These are phyloP conservation scores for Drosophila atripex DNA, from an alignment of 2,888 invertebrate species.

Conservation along the genomic window DNA sequence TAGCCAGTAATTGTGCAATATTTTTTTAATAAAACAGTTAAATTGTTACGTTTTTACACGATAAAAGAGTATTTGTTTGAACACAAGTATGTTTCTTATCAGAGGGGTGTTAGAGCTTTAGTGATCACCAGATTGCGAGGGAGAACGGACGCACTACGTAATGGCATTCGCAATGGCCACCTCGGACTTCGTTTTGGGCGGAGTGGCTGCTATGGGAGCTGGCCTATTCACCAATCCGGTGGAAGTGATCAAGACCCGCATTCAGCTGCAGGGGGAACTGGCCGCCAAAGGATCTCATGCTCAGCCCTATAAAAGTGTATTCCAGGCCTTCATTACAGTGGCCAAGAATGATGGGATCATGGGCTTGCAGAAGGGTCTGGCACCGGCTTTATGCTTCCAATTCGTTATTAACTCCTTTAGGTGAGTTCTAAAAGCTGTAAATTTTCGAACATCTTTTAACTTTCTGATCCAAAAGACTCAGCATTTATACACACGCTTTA, in stretches of 20 bases:
- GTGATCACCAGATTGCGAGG: slow-evolving; percentile 16
- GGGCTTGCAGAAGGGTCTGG: slow-evolving; percentile 92
- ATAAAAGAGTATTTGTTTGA: slow-evolving; percentile 3
- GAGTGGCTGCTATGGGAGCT: slow-evolving; percentile 91
- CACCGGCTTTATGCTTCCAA: slow-evolving; percentile 94
- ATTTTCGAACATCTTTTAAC: not conserved
- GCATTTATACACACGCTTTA: slow-evolving; percentile 90
- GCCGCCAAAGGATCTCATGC: slow-evolving; percentile 89
- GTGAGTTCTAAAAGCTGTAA: slow-evolving; percentile 60
- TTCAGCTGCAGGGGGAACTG: slow-evolving; percentile 94
- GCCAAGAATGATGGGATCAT: slow-evolving; percentile 91
- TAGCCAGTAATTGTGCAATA: slow-evolving; percentile 71
- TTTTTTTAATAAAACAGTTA: slow-evolving; percentile 59
- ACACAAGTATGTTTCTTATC: slow-evolving; percentile 13
- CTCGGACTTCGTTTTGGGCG: slow-evolving; percentile 86
- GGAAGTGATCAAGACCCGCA: slow-evolving; percentile 92
- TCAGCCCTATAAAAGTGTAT: slow-evolving; percentile 89
- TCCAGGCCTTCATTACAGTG: slow-evolving; percentile 91
- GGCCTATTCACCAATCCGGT: slow-evolving; percentile 94
- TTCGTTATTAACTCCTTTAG: slow-evolving; percentile 91
- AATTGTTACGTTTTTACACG: slow-evolving; percentile 51
- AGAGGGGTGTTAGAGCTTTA: slow-evolving; percentile 5
- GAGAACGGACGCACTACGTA: slow-evolving; percentile 8
- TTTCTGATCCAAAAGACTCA: slow-evolving; percentile 85
- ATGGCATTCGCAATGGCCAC: slow-evolving; percentile 69